phyloP scores from a whole-genome alignment of 2,113 vertebrate species.

The Setophaga petechia region DNA sequence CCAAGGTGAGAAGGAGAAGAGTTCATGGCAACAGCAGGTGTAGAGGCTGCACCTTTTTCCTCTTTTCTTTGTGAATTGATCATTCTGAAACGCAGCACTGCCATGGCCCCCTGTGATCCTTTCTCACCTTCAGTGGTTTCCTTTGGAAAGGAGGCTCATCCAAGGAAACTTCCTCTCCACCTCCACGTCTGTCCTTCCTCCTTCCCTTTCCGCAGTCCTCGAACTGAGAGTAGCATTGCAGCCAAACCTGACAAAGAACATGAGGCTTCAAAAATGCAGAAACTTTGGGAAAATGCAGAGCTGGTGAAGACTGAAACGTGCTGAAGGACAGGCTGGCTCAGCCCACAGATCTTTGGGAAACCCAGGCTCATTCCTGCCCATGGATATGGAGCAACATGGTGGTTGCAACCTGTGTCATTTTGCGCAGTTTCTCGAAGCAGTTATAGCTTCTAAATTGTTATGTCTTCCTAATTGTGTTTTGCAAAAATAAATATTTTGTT shows the following conservation, averaged over 20 bases:
- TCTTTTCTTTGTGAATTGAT: neutral
- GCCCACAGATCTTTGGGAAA: neutral
- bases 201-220: neutral
- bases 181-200: neutral
- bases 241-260: neutral
- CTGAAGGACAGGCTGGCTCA: neutral
- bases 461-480: neutral
- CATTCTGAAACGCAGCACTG: accelerated
- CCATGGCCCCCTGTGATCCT: neutral
- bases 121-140: neutral
- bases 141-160: neutral
- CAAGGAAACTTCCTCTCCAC: neutral
- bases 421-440: neutral
- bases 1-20: neutral
- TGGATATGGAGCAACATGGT: neutral
- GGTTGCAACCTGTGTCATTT: neutral
- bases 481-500: slow-evolving; percentile 25
- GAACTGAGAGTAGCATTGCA: neutral
- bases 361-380: neutral
- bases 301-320: neutral
- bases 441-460: neutral
- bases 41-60: neutral
- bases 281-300: neutral
- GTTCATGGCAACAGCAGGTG: neutral
- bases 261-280: neutral